phyloP scores from a whole-genome alignment of 1,140 invertebrate species.

The Aradophagus sp. region DNA sequence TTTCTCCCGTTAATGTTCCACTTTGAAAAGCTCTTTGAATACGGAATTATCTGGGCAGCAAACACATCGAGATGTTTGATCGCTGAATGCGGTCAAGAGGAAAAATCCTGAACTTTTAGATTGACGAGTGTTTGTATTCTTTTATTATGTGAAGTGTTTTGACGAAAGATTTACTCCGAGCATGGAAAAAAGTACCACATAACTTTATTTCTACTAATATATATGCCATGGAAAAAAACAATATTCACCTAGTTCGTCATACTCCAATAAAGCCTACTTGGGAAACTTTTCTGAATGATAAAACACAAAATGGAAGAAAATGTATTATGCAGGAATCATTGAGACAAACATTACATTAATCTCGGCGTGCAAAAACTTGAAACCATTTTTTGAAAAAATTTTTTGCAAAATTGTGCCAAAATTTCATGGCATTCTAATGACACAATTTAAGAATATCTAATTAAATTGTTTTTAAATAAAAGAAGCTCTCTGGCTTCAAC shows the following conservation, averaged over 20 bases:
- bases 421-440: no score
- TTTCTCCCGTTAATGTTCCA: slow-evolving; percentile 33
- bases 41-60: slow-evolving; percentile 44
- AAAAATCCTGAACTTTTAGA: slow-evolving; percentile 49
- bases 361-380: slow-evolving; percentile 2
- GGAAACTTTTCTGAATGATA: slow-evolving; percentile 25
- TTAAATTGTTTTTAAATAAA: no score
- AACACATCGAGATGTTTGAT: slow-evolving; percentile 51
- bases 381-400: slow-evolving; percentile 10
- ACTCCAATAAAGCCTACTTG: slow-evolving; percentile 12
- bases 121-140: slow-evolving; percentile 57
- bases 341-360: slow-evolving; percentile 25
- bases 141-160: slow-evolving; percentile 49
- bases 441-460: no score
- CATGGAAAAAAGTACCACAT: slow-evolving; percentile 31
- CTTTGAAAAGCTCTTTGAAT: slow-evolving; percentile 41
- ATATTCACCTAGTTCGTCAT: slow-evolving; percentile 7
- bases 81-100: slow-evolving; percentile 48
- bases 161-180: slow-evolving; percentile 38
- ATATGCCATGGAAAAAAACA: slow-evolving; percentile 25
- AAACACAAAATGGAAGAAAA: slow-evolving; percentile 31
- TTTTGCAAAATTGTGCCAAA: no score
- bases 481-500: no score
- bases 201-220: slow-evolving; percentile 37
- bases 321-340: slow-evolving; percentile 26